Conservation (phyloP, 1,140 invertebrate genomes). For the Leptinotarsa defecta region DNA sequence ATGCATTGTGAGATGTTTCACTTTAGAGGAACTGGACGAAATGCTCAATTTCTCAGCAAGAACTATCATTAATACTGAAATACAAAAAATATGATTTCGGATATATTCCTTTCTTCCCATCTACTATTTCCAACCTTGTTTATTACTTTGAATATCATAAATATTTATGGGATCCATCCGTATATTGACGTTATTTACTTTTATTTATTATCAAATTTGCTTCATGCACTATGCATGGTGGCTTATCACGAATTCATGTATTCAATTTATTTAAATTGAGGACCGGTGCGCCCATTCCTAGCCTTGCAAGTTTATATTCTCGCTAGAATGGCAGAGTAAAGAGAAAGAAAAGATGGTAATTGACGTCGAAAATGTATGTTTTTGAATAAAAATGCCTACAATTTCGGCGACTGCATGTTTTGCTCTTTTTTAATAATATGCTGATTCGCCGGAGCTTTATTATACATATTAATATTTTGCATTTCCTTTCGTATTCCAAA, state of each 20-base stretch:
- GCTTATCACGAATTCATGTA: slow-evolving; percentile 56
- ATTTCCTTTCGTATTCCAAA: slow-evolving; percentile 8
- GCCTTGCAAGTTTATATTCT: not conserved
- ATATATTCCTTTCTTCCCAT: slow-evolving; percentile 18
- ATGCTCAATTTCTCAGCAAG: not conserved
- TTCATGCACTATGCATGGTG: slow-evolving; percentile 56
- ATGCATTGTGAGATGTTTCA: no score
- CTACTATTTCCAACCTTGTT: slow-evolving; percentile 41
- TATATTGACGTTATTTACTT: slow-evolving; percentile 55
- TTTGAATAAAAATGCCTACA: slow-evolving; percentile 45
- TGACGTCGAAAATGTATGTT: slow-evolving; percentile 48
- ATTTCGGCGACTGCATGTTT: slow-evolving; percentile 25
- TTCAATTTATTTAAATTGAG: slow-evolving; percentile 56
- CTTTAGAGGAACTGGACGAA: no score
- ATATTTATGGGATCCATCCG: slow-evolving; percentile 53
- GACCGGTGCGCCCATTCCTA: slow-evolving; percentile 25
- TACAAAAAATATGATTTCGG: not conserved
- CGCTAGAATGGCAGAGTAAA: slow-evolving; percentile 32
- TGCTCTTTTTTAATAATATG: slow-evolving; percentile 9
- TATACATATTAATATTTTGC: slow-evolving; percentile 7
- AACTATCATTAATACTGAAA: not conserved
- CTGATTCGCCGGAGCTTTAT: not conserved
- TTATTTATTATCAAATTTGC: slow-evolving; percentile 57
- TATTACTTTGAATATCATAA: slow-evolving; percentile 51
- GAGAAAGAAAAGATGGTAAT: slow-evolving; percentile 47